These are phyloP conservation scores for Channa striata DNA, from an alignment of 2,797 vertebrate species.

Conservation along the genomic window DNA sequence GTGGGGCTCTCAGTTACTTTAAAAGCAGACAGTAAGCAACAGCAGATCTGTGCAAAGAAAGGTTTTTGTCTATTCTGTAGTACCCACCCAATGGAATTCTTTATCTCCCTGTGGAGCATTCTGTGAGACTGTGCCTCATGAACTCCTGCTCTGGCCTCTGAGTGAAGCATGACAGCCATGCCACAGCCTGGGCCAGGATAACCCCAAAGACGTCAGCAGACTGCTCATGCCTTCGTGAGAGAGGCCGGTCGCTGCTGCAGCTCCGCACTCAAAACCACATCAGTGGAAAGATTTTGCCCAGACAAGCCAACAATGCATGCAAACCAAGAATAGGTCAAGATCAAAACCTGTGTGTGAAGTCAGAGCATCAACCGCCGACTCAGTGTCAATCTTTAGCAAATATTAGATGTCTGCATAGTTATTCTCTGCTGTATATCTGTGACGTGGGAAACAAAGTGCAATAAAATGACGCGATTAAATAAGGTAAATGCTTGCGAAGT, in stretches of 20 bases:
- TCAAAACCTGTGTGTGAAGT: conserved; percentile 53
- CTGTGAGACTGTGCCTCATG: conserved; percentile 62
- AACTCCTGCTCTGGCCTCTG: conserved; percentile 62
- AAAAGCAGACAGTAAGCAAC: conserved; percentile 13
- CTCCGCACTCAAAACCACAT: conserved; percentile 70
- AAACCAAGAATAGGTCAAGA: conserved; percentile 67
- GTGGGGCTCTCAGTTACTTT: conserved; percentile 6
- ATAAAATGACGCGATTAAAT: conserved; percentile 2
- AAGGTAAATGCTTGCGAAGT: too few species aligned
- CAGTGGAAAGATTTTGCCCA: conserved; percentile 73
- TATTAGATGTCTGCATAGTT: conserved; percentile 15
- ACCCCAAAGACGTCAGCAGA: conserved; percentile 82
- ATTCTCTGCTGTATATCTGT: too few species aligned
- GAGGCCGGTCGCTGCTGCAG: conserved; percentile 57
- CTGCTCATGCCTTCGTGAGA: conserved; percentile 70
- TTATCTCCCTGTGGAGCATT: conserved; percentile 72
- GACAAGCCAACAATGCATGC: conserved; percentile 60
- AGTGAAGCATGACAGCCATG: conserved; percentile 75
- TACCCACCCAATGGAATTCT: conserved; percentile 69
- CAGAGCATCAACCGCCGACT: conserved; percentile 35
- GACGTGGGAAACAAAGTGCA: not conserved
- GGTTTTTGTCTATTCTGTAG: conserved; percentile 23
- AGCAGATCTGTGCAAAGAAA: not conserved
- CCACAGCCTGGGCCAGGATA: conserved; percentile 75
- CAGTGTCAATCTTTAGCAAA: conserved; percentile 15